These are phyloP conservation scores for Argynnis bischoffii DNA, from an alignment of 2,888 invertebrate genomes.

Conservation along the genomic window DNA sequence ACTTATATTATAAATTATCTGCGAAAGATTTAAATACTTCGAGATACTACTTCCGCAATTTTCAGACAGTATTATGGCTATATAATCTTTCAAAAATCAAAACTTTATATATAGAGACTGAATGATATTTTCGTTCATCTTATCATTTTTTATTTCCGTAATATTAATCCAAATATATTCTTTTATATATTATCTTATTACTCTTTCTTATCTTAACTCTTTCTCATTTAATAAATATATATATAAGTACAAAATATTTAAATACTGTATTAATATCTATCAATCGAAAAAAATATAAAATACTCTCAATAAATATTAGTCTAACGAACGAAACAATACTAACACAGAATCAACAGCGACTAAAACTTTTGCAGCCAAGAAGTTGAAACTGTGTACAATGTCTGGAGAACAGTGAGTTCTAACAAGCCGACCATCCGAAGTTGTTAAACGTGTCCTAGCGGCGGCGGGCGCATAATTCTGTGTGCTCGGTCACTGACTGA, in stretches of 20 bases:
- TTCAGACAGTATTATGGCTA: background rate
- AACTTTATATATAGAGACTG: no score
- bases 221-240: no score
- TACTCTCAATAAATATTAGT: conserved; percentile 39
- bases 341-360: conserved; percentile 73
- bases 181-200: no score
- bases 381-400: conserved; percentile 74
- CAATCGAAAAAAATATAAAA: background rate
- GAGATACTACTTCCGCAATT: background rate
- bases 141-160: no score
- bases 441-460: conserved; percentile 63
- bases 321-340: conserved; percentile 48
- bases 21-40: background rate
- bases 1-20: conserved; percentile 1
- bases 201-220: no score
- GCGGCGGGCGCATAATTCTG: conserved; percentile 62
- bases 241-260: no score
- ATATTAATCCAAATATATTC: no score
- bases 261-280: no score
- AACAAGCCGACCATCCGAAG: conserved; percentile 75
- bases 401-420: conserved; percentile 64
- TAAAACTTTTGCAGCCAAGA: conserved; percentile 72
- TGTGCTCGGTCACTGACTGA: conserved; percentile 60
- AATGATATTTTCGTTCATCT: no score
- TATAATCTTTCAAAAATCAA: no score